Percentiles rank a stretch among this genome's conserved stretches.
Conservation (phyloP, 2,888 invertebrate genomes). For the Peribatodes rhomboidaria region DNA sequence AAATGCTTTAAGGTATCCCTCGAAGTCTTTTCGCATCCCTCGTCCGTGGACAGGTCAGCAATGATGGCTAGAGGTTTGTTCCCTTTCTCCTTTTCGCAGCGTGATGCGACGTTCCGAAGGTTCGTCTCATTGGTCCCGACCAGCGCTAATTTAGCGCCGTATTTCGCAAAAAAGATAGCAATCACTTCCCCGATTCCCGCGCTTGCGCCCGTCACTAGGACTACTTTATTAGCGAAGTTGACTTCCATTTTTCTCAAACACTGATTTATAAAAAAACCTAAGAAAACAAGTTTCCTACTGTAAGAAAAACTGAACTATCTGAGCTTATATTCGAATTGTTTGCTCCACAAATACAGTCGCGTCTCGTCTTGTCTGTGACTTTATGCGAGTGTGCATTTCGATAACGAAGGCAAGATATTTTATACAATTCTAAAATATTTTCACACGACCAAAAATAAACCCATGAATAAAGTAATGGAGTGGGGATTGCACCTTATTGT, state of each 20-base stretch:
- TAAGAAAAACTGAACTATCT: not conserved
- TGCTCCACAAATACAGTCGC: no score
- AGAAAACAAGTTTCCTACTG: no score
- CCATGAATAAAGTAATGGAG: no score
- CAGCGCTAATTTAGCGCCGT: constrained; percentile 56
- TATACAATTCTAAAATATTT: no score
- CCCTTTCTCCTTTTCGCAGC: constrained; percentile 51
- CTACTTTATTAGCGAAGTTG: constrained; percentile 58
- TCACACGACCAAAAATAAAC: no score
- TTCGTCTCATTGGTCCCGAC: constrained; percentile 59
- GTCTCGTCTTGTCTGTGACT: no score
- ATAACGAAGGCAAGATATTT: no score
- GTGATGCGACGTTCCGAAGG: constrained; percentile 49
- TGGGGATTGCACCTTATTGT: not conserved
- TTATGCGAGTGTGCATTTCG: no score
- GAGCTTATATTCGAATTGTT: no score
- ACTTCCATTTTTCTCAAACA: constrained; percentile 44
- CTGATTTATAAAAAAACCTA: no score
- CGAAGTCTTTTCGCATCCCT: constrained; percentile 58
- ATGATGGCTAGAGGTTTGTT: constrained; percentile 52
- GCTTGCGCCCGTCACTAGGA: constrained; percentile 63
- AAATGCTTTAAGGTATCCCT: constrained; percentile 56
- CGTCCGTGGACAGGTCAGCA: constrained; percentile 62
- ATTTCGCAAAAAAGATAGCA: constrained; percentile 56
- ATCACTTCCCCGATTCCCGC: constrained; percentile 61